Percentiles rank a stretch among this genome's conserved stretches.
phyloP scores from a whole-genome alignment of 2,888 invertebrate genomes.

The Dynastes maya region DNA sequence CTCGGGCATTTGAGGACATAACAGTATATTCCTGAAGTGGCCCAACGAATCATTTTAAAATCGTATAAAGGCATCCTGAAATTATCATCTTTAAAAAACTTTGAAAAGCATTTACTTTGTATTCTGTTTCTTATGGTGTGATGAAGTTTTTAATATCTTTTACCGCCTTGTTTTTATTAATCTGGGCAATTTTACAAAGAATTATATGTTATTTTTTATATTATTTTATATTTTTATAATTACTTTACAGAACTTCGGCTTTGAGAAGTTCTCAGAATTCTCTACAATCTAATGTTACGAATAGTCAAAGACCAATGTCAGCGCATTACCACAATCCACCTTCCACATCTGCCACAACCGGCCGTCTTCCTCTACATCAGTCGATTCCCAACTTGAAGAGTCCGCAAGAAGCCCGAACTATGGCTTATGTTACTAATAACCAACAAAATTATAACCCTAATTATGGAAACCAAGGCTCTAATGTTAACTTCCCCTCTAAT shows the following conservation, averaged over 20 bases:
- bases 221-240: slow-evolving; percentile 48
- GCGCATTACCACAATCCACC: slow-evolving; percentile 70
- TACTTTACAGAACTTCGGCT: slow-evolving; percentile 70
- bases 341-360: slow-evolving; percentile 44
- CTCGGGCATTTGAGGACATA: too few species aligned
- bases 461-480: slow-evolving; percentile 50
- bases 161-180: too few species aligned
- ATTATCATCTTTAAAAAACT: too few species aligned
- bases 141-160: too few species aligned
- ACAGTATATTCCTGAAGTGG: too few species aligned
- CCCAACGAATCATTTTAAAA: too few species aligned
- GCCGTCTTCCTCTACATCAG: slow-evolving; percentile 63
- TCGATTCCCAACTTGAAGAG: slow-evolving; percentile 71
- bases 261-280: slow-evolving; percentile 77
- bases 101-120: too few species aligned
- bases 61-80: too few species aligned
- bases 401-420: slow-evolving; percentile 64
- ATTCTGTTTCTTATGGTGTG: too few species aligned
- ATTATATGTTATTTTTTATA: too few species aligned
- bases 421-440: slow-evolving; percentile 64
- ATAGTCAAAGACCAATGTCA: slow-evolving; percentile 73
- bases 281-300: slow-evolving; percentile 68
- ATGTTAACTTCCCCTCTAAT: slow-evolving; percentile 47
- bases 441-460: slow-evolving; percentile 57
- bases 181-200: too few species aligned